Evolutionary conservation across 2,113 vertebrate species (phyloP).

Genomic region (Lophochroa leadbeateri): DNA sequence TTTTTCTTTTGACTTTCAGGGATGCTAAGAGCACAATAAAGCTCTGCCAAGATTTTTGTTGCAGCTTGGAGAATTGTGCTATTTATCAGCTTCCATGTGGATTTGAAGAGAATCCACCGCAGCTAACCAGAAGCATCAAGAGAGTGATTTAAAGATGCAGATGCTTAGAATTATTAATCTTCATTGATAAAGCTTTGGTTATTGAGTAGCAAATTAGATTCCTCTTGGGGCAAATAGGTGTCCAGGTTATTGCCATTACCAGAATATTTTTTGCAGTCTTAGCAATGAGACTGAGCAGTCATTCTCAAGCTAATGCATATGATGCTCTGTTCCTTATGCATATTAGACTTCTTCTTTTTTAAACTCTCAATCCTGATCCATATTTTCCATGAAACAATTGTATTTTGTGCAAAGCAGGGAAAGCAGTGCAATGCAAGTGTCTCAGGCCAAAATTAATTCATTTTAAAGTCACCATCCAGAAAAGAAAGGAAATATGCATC

Average conservation of each 20-base stretch:
- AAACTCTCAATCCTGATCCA: not conserved
- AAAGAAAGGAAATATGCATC: not conserved
- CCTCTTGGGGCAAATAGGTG: not conserved
- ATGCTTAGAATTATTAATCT: not conserved
- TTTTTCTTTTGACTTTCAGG: constrained; percentile 21
- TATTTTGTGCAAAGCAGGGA: not conserved
- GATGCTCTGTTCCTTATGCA: not conserved
- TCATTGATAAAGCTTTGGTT: not conserved
- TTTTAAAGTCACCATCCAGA: not conserved
- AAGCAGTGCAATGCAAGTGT: not conserved
- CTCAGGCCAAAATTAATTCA: not conserved
- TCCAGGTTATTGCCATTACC: not conserved
- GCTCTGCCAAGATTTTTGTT: not conserved
- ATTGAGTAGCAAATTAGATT: not conserved
- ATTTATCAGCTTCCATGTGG: not conserved
- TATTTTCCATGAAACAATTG: not conserved
- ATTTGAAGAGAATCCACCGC: not conserved
- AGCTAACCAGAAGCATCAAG: not conserved
- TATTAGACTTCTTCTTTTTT: not conserved
- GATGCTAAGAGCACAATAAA: constrained; percentile 32
- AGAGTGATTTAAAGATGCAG: not conserved
- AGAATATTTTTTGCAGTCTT: not conserved
- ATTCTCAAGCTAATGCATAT: not conserved
- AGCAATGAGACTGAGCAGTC: not conserved
- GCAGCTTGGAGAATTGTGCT: not conserved